phyloP scores from a whole-genome alignment of 2,113 vertebrate genomes.

The Lophura nycthemera region DNA sequence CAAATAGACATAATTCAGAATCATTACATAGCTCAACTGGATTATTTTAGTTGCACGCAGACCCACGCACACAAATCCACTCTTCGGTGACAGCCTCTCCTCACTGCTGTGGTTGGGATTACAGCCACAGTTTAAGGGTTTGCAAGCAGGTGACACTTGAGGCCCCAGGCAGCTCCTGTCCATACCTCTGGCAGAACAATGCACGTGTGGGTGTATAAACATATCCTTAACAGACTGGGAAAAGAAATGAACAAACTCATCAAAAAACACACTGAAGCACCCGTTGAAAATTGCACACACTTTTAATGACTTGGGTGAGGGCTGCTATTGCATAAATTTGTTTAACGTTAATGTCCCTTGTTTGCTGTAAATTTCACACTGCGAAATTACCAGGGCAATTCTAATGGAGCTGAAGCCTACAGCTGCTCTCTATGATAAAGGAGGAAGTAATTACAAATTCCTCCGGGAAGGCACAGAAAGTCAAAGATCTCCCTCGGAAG shows the following conservation, averaged over 20 bases:
- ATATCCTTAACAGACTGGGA: background rate
- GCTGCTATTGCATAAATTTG: slow-evolving; percentile 72
- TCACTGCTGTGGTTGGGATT: background rate
- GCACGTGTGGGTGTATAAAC: background rate
- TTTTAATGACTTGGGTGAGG: slow-evolving; percentile 69
- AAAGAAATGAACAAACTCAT: slow-evolving; percentile 62
- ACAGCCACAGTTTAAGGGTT: background rate
- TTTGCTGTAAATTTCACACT: slow-evolving; percentile 71
- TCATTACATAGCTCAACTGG: slow-evolving; percentile 54
- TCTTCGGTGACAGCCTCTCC: background rate
- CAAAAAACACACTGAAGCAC: slow-evolving; percentile 55
- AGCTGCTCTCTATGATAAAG: slow-evolving; percentile 73
- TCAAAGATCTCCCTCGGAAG: slow-evolving; percentile 65
- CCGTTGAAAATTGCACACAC: slow-evolving; percentile 51
- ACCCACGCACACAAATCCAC: background rate
- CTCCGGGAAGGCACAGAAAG: slow-evolving; percentile 67
- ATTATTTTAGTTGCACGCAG: slow-evolving; percentile 33
- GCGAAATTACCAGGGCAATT: slow-evolving; percentile 72
- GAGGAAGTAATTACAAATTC: slow-evolving; percentile 69
- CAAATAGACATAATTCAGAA: slow-evolving; percentile 64
- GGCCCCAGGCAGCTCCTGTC: background rate
- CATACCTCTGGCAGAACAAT: background rate
- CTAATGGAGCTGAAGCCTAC: slow-evolving; percentile 70
- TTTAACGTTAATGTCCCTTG: slow-evolving; percentile 71
- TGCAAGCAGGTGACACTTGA: background rate